A percentile compares a stretch with the other conserved stretches of the same genome.
These are phyloP conservation scores for Ammospiza caudacuta DNA, from an alignment of 2,113 vertebrate genomes.

Conservation along the genomic window DNA sequence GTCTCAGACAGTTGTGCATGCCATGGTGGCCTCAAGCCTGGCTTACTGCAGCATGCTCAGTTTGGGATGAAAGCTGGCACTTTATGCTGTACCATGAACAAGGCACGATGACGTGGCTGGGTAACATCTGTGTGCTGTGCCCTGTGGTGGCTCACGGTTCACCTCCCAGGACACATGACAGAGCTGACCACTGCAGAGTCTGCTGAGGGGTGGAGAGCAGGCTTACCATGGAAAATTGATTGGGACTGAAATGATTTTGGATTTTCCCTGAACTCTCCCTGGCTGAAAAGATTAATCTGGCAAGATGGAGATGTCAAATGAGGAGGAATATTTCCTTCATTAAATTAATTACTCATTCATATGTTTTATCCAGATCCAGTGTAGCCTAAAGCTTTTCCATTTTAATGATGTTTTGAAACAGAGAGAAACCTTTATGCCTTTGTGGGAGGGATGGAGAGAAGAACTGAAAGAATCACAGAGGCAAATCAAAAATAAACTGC, in stretches of 20 bases:
- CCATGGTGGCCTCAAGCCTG: background rate
- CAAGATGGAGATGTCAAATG: background rate
- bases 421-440: background rate
- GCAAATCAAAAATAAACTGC: background rate
- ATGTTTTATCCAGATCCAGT: background rate
- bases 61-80: background rate
- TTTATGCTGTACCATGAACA: background rate
- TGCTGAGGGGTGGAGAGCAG: background rate
- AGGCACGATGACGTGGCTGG: background rate
- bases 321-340: background rate
- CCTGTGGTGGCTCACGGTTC: background rate
- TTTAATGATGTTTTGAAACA: slow-evolving; percentile 10
- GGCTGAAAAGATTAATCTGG: background rate
- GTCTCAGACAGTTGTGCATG: background rate
- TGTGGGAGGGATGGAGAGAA: background rate
- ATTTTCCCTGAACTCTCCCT: background rate
- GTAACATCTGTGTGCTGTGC: background rate
- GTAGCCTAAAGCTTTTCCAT: background rate
- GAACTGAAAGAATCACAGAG: background rate
- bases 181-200: background rate
- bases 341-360: background rate
- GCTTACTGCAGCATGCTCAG: background rate
- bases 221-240: background rate
- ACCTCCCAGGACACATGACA: background rate
- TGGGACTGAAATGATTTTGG: background rate